phyloP scores from a whole-genome alignment of 2,888 invertebrate genomes.

The Watsonalla binaria region DNA sequence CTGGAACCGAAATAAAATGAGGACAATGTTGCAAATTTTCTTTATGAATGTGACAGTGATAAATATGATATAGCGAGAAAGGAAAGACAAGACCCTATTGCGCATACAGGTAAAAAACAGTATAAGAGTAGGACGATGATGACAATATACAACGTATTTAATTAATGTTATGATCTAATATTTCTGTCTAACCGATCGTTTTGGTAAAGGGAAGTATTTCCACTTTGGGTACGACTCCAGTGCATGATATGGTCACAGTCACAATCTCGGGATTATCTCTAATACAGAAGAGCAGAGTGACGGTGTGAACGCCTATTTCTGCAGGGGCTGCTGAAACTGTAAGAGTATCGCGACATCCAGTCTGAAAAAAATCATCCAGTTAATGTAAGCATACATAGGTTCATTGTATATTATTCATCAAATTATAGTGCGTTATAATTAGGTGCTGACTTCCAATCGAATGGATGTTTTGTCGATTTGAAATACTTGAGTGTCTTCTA shows the following conservation, averaged over 20 bases:
- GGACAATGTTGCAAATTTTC: too few relatives aligned
- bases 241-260: slow-evolving; percentile 66
- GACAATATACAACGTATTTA: not conserved
- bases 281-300: slow-evolving; percentile 57
- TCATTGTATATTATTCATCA: too few relatives aligned
- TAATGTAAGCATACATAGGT: too few relatives aligned
- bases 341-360: slow-evolving; percentile 55
- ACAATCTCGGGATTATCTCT: slow-evolving; percentile 80
- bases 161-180: too few relatives aligned
- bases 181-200: slow-evolving; percentile 44
- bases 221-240: slow-evolving; percentile 72
- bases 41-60: too few relatives aligned
- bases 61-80: too few relatives aligned
- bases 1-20: slow-evolving; percentile 25
- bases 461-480: slow-evolving; percentile 55
- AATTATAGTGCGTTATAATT: not conserved
- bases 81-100: too few relatives aligned
- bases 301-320: slow-evolving; percentile 47
- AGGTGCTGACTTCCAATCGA: slow-evolving; percentile 43
- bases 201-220: slow-evolving; percentile 64
- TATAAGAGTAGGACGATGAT: too few relatives aligned
- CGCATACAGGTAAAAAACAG: too few relatives aligned
- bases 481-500: slow-evolving; percentile 65
- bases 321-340: slow-evolving; percentile 61
- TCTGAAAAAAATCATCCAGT: slow-evolving; percentile 30